phyloP scores from a whole-genome alignment of 2,888 invertebrate species.

The Tinea pellionella region DNA sequence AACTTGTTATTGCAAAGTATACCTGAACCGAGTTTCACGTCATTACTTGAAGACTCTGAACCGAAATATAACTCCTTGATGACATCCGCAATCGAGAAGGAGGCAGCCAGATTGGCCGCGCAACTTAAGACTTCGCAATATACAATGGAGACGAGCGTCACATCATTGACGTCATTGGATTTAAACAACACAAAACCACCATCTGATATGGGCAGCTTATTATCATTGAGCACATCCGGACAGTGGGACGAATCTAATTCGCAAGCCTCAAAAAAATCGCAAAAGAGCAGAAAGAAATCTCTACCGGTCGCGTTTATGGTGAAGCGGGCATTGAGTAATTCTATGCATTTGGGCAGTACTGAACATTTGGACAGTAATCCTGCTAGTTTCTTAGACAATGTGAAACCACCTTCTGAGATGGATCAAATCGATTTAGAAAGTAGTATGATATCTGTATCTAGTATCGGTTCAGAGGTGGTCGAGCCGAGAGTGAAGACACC shows the following conservation, averaged over 20 bases:
- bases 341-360: slow-evolving; percentile 63
- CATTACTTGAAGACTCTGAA: slow-evolving; percentile 60
- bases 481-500: slow-evolving; percentile 63
- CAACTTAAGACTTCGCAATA: slow-evolving; percentile 41
- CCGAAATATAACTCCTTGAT: slow-evolving; percentile 72
- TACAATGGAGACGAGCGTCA: slow-evolving; percentile 69
- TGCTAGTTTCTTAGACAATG: slow-evolving; percentile 78
- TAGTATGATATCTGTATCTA: slow-evolving; percentile 87
- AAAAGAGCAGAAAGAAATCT: slow-evolving; percentile 73
- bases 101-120: slow-evolving; percentile 76
- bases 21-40: slow-evolving; percentile 47
- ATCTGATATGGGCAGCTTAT: slow-evolving; percentile 77
- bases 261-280: slow-evolving; percentile 38
- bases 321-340: slow-evolving; percentile 75
- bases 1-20: slow-evolving; percentile 32
- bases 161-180: slow-evolving; percentile 73
- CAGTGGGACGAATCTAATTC: slow-evolving; percentile 56
- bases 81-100: slow-evolving; percentile 79
- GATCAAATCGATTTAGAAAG: slow-evolving; percentile 82
- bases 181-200: slow-evolving; percentile 82
- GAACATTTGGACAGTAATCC: slow-evolving; percentile 73
- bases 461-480: slow-evolving; percentile 82
- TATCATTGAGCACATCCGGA: slow-evolving; percentile 64
- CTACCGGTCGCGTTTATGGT: slow-evolving; percentile 79
- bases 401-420: slow-evolving; percentile 87